A percentile compares a stretch with the other conserved stretches of the same genome.
Conservation (phyloP, 2,888 invertebrate genomes). For the Coleophora flavipennella region DNA sequence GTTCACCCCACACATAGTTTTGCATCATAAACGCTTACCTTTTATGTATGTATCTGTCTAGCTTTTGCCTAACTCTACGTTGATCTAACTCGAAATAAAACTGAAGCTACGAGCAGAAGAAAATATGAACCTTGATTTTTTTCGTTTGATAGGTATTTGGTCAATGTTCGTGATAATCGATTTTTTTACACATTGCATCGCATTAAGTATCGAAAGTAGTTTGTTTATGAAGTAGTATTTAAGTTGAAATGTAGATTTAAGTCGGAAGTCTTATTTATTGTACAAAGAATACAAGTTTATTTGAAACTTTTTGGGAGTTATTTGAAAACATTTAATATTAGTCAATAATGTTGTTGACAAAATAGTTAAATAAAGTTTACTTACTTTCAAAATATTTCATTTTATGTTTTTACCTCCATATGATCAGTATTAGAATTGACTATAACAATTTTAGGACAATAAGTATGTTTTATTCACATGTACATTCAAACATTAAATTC, state of each 20-base stretch:
- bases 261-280: conserved; percentile 47
- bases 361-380: conserved; percentile 6
- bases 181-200: conserved; percentile 15
- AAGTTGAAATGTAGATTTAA: conserved; percentile 3
- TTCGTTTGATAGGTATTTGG: conserved; percentile 21
- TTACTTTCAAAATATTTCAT: not conserved
- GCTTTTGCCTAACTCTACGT: not conserved
- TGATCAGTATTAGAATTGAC: too few species aligned
- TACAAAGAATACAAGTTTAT: conserved; percentile 44
- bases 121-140: not conserved
- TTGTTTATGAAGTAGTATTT: conserved; percentile 18
- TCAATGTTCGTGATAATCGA: conserved; percentile 34
- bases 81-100: too few species aligned
- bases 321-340: not conserved
- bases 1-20: too few species aligned
- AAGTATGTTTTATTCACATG: too few species aligned
- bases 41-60: not conserved
- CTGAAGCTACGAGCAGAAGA: not conserved
- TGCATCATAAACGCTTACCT: too few species aligned
- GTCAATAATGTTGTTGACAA: not conserved
- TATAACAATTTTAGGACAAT: too few species aligned
- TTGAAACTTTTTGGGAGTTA: not conserved
- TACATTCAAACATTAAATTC: too few species aligned
- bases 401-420: too few species aligned
- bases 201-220: not conserved